Evolutionary conservation across 92 coral and sea anemone genomes (phyloP).

Genomic region (Actinostola sp.): DNA sequence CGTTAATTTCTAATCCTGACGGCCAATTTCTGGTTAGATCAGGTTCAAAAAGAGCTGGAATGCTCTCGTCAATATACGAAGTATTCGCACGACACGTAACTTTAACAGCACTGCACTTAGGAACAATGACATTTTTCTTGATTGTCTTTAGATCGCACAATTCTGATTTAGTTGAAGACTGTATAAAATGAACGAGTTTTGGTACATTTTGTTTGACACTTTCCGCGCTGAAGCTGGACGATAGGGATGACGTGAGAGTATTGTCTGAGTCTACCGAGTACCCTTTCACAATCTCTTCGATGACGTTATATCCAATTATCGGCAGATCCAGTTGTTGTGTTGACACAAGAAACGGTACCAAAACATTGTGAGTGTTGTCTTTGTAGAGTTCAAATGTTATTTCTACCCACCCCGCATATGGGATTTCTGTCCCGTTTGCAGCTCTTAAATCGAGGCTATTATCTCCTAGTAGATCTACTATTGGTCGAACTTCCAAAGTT

Average conservation of each 20-base stretch:
- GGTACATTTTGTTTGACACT: too few relatives aligned
- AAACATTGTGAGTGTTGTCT: neutral
- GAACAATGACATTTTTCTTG: conserved; percentile 38
- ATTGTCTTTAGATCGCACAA: conserved; percentile 32
- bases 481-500: conserved; percentile 18
- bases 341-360: conserved; percentile 39
- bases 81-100: conserved; percentile 61
- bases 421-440: conserved; percentile 52
- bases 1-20: conserved; percentile 51
- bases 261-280: neutral
- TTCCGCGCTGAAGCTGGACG: conserved; percentile 33
- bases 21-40: conserved; percentile 50
- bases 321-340: conserved; percentile 28
- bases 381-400: conserved; percentile 26
- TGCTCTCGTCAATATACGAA: conserved; percentile 32
- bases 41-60: conserved; percentile 70
- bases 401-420: conserved; percentile 61
- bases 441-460: conserved; percentile 28
- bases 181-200: conserved; percentile 55
- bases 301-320: conserved; percentile 50
- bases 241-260: conserved; percentile 7
- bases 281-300: conserved; percentile 40
- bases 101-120: conserved; percentile 33
- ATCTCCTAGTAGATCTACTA: conserved; percentile 42
- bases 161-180: conserved; percentile 14